Percentiles rank a stretch among this genome's conserved stretches.
These are phyloP conservation scores for Papilio polytes DNA, from an alignment of 1,140 invertebrate species.

Conservation along the genomic window DNA sequence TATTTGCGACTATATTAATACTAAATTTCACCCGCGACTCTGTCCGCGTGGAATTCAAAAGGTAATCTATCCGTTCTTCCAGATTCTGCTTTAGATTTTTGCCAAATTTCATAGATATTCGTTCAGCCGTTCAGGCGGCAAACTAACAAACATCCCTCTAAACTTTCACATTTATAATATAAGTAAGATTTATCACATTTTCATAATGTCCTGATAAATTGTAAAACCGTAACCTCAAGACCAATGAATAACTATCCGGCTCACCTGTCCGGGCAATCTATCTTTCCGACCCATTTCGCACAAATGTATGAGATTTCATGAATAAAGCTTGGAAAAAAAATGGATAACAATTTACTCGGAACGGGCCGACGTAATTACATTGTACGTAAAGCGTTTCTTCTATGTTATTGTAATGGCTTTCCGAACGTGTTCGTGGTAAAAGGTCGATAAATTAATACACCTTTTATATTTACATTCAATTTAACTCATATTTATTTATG, in stretches of 20 bases:
- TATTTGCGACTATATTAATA: too few species aligned
- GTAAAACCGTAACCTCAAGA: neutral
- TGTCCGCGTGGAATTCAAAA: too few species aligned
- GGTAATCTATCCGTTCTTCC: too few species aligned
- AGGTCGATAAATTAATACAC: conserved; percentile 1
- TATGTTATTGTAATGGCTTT: conserved; percentile 31
- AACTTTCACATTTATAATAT: too few species aligned
- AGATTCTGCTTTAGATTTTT: too few species aligned
- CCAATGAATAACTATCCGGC: conserved; percentile 27
- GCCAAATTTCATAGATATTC: too few species aligned
- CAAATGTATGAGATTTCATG: conserved; percentile 35
- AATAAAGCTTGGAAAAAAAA: conserved; percentile 39
- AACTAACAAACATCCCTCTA: too few species aligned
- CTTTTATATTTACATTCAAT: neutral
- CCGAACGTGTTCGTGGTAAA: conserved; percentile 6
- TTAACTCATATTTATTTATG: neutral
- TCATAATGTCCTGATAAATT: conserved; percentile 11
- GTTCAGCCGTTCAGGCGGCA: too few species aligned
- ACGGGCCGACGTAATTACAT: conserved; percentile 25
- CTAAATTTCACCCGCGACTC: too few species aligned
- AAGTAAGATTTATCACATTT: neutral
- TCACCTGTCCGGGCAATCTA: conserved; percentile 31
- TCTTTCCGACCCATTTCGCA: conserved; percentile 39
- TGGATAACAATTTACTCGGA: conserved; percentile 38
- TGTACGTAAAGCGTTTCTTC: conserved; percentile 9